Conservation (phyloP, 2,888 invertebrate genomes). For the Kryphioiulus occultus region DNA sequence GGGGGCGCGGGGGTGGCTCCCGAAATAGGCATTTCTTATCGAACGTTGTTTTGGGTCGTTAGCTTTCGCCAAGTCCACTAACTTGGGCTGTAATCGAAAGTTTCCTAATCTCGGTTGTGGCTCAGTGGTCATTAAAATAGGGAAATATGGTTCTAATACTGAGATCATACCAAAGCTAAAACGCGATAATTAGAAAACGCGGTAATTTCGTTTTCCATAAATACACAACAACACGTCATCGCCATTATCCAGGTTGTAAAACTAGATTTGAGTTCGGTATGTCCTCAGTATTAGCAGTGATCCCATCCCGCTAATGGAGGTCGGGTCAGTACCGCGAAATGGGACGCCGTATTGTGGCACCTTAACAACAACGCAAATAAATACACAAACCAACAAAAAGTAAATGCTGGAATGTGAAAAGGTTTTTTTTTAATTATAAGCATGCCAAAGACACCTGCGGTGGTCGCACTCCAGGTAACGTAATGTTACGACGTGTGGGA, state of each 20-base stretch:
- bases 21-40: slow-evolving; percentile 56
- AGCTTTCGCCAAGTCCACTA: too few species aligned
- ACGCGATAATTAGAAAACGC: too few species aligned
- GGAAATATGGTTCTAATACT: background rate
- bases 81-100: background rate
- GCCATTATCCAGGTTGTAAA: too few species aligned
- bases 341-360: background rate
- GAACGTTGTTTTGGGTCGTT: too few species aligned
- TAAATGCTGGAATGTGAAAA: background rate
- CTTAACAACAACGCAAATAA: too few species aligned
- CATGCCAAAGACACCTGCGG: background rate
- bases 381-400: background rate
- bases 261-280: too few species aligned
- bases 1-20: slow-evolving; percentile 63
- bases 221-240: too few species aligned
- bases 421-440: background rate
- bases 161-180: too few species aligned
- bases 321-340: background rate
- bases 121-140: background rate
- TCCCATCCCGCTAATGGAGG: background rate
- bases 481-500: too few species aligned
- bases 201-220: too few species aligned
- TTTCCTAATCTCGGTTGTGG: background rate
- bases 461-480: background rate
- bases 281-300: too few species aligned